These are phyloP conservation scores for Bubo bubo DNA, from an alignment of 2,113 vertebrate species.

Conservation along the genomic window DNA sequence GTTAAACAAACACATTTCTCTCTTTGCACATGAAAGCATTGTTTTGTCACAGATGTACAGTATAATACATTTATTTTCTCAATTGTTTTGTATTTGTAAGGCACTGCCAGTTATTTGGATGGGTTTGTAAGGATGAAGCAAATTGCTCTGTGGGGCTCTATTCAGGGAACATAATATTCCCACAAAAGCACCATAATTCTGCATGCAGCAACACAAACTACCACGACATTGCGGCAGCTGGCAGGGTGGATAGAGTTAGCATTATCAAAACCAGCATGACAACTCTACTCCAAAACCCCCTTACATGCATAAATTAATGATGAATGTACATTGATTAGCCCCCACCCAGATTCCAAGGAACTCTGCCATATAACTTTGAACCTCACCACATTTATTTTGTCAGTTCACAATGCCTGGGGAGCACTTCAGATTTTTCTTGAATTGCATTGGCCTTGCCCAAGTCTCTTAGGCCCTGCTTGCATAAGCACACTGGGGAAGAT, in stretches of 20 bases:
- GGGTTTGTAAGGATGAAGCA: slow-evolving; percentile 62
- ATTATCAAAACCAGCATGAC: slow-evolving; percentile 37
- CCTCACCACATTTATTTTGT: background rate
- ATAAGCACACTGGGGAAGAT: background rate
- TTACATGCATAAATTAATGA: slow-evolving; percentile 58
- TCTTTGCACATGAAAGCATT: slow-evolving; percentile 62
- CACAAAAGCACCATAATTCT: slow-evolving; percentile 72
- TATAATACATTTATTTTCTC: slow-evolving; percentile 73
- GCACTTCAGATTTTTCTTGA: background rate
- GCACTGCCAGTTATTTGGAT: slow-evolving; percentile 64
- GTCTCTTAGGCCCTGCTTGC: background rate
- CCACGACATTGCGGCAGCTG: slow-evolving; percentile 44
- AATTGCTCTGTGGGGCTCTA: slow-evolving; percentile 69
- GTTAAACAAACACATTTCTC: slow-evolving; percentile 70
- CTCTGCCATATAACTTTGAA: background rate
- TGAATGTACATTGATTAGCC: slow-evolving; percentile 61
- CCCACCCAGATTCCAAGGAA: slow-evolving; percentile 7
- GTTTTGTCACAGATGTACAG: slow-evolving; percentile 70
- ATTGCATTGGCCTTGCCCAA: background rate
- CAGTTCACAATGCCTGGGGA: background rate
- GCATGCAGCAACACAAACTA: slow-evolving; percentile 63
- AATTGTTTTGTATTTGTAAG: slow-evolving; percentile 69
- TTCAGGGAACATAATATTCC: slow-evolving; percentile 65
- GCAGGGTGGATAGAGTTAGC: slow-evolving; percentile 19
- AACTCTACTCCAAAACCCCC: slow-evolving; percentile 1